Conservation (phyloP, 2,113 vertebrate genomes). For the Salvelinus namaycush region DNA sequence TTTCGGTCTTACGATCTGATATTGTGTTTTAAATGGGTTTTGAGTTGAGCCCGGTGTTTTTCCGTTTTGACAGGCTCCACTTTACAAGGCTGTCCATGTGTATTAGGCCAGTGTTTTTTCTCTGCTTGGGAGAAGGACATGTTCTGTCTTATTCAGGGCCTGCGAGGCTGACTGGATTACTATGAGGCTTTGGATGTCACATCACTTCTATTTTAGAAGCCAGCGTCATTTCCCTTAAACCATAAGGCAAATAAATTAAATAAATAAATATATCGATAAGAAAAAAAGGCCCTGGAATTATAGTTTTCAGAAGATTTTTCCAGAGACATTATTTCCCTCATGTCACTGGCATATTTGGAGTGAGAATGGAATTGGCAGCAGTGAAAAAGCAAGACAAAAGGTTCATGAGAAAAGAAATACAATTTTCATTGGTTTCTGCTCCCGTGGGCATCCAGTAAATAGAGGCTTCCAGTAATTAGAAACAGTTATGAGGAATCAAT, state of each 20-base stretch:
- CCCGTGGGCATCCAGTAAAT: conserved; percentile 97
- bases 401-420: conserved; percentile 99
- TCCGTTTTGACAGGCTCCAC: conserved; percentile 25
- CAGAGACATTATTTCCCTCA: conserved; percentile 98
- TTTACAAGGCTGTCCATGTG: conserved; percentile 34
- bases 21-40: conserved; percentile 30
- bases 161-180: conserved; percentile 80
- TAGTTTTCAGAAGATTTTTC: conserved; percentile 94
- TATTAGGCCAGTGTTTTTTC: conserved; percentile 28
- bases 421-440: conserved; percentile 99
- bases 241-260: conserved; percentile 75
- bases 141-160: conserved; percentile 76
- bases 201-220: conserved; percentile 87
- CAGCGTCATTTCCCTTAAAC: conserved; percentile 84
- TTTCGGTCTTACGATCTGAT: conserved; percentile 13
- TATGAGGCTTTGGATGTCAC: conserved; percentile 82
- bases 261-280: conserved; percentile 34
- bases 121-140: conserved; percentile 28
- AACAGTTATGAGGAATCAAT: conserved; percentile 87
- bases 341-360: conserved; percentile 96
- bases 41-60: conserved; percentile 24
- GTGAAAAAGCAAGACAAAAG: conserved; percentile 85
- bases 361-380: conserved; percentile 96
- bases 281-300: conserved; percentile 85
- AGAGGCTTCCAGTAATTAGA: conserved; percentile 75